Evolutionary conservation across 2,113 vertebrate genomes (phyloP), one percentile per base, ranked within the genome.

Genomic region (Paramisgurnus dabryanus): DNA sequence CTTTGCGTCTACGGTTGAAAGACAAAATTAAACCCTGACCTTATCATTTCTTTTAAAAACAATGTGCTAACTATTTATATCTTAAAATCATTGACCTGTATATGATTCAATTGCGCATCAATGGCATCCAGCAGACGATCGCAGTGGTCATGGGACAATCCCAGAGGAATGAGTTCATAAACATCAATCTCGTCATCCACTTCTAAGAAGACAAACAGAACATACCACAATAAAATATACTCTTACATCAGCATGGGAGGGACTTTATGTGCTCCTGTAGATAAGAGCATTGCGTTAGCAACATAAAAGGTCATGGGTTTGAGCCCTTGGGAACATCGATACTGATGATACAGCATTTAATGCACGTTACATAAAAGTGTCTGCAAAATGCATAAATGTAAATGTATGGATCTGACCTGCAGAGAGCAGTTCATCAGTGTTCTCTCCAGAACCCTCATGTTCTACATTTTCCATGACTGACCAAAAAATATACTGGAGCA

Each of bases 101-200:
- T 85, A 49, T 85, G 87, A 49, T 78, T 84, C 4, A 92, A 90
- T 58, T 71, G 82, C 58, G 83, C 83, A 67, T 90, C 93, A 0
- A 93, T 82, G 0, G 90, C 74, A 8, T 93, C 91, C n/a, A 93
- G 47, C 0, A 93, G 87, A 9, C 50, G 72, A 41, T 93, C 91
- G 34, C 85, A 86, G 67, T 75, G 83, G 76, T 91, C 91, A 79
- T 50, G 80, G 27, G 43, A 50, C 58, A 78, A 64, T 49, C 63
- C 65, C 1, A 75, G 12, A 39, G 22, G 6, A n/a, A 81, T 58
- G 10, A 80, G 10, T 17, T 41, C 76, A 0, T 74, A 75, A 15
- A 34, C 45, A 5, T 4, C 66, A 15, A 53, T 71, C 50, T 58
- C 80, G 15, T 76, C 69, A 0, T 49, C 78, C 13, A 67, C 50